A percentile compares a stretch with the other conserved stretches of the same genome.
Conservation (phyloP, 2,888 invertebrate genomes). For the Zaprionus bogoriensis region DNA sequence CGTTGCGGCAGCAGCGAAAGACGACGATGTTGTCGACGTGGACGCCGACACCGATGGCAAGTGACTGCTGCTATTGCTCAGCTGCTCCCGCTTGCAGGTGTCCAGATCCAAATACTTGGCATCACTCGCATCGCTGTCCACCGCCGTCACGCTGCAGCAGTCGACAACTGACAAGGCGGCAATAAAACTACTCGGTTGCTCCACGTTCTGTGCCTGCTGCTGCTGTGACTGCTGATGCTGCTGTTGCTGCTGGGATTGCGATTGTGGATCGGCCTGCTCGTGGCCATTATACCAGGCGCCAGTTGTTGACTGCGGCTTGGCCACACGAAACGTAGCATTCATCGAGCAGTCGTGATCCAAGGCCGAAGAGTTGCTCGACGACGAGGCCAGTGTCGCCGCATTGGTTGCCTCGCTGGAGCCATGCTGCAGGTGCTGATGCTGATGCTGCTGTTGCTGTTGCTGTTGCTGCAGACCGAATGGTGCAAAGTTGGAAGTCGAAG, state of each 20-base stretch:
- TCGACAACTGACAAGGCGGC: slow-evolving; percentile 74
- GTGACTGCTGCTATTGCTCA: slow-evolving; percentile 65
- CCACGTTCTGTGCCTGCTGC: slow-evolving; percentile 29
- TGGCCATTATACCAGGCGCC: slow-evolving; percentile 51
- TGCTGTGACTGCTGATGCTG: slow-evolving; percentile 20
- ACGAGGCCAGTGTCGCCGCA: slow-evolving; percentile 76
- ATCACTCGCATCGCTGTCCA: slow-evolving; percentile 74
- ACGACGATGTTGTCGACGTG: slow-evolving; percentile 75
- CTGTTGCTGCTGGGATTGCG: slow-evolving; percentile 28
- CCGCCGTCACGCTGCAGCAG: slow-evolving; percentile 70
- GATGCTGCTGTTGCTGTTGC: slow-evolving; percentile 35
- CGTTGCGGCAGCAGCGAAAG: slow-evolving; percentile 81
- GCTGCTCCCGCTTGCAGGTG: slow-evolving; percentile 78
- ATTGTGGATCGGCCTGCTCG: slow-evolving; percentile 23
- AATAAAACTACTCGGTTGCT: slow-evolving; percentile 74
- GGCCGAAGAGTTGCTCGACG: slow-evolving; percentile 68
- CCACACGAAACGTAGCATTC: slow-evolving; percentile 64
- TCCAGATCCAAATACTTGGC: slow-evolving; percentile 82
- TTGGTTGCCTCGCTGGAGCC: slow-evolving; percentile 74
- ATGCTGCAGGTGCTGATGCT: slow-evolving; percentile 40
- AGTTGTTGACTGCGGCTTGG: slow-evolving; percentile 44
- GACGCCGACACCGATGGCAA: slow-evolving; percentile 60
- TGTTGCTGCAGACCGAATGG: slow-evolving; percentile 50
- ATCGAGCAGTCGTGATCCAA: slow-evolving; percentile 66
- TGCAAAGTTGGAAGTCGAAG: slow-evolving; percentile 33